Evolutionary conservation across 2,797 vertebrate species (phyloP), one percentile per base, ranked within the genome.

Genomic region (Semaprochilodus insignis): DNA sequence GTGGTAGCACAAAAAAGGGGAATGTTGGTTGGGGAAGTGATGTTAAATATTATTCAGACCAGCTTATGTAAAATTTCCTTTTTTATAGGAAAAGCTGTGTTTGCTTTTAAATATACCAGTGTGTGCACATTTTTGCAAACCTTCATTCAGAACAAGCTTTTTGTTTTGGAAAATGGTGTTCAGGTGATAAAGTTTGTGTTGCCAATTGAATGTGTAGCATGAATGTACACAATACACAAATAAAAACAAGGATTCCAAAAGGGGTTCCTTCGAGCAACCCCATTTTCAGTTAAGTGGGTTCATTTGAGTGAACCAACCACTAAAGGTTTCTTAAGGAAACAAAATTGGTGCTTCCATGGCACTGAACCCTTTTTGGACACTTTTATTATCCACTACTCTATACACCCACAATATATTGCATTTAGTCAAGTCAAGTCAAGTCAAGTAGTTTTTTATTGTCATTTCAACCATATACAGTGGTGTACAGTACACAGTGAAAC

Each of bases 11-110:
- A 66, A 5, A 6, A 23, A 48, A 31, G 48, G n/a, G 59, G 34
- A 10, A 73, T 19, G 15, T 10, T 74, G 23, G 54, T 65, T 17
- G 31, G 31, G 16, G 51, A 48, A 2, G 15, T 73, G 23, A 55
- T 78, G 40, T 83, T 13, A 73, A 51, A 67, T 48, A 54, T 21
- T 52, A 34, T 57, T 74, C 59, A 48, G 40, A 80, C 16, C 34
- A 54, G 31, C 80, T 69, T 55, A 34, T 36, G 25, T 48, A 70
- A 55, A 55, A 23, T 40, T 52, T 34, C 27, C 6, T 57, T 27
- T 25, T 48, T 66, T 57, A 52, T 57, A 36, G 40, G 40, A 71
- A 44, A 71, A 25, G 69, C 36, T 21, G 4, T 8, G 21, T 44
- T 21, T 69, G 13, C n/a, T 25, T 71, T 10, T 51, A 23, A 52